Evolutionary conservation across 2,113 vertebrate species (phyloP).

Genomic region (Sisor rabdophorus): DNA sequence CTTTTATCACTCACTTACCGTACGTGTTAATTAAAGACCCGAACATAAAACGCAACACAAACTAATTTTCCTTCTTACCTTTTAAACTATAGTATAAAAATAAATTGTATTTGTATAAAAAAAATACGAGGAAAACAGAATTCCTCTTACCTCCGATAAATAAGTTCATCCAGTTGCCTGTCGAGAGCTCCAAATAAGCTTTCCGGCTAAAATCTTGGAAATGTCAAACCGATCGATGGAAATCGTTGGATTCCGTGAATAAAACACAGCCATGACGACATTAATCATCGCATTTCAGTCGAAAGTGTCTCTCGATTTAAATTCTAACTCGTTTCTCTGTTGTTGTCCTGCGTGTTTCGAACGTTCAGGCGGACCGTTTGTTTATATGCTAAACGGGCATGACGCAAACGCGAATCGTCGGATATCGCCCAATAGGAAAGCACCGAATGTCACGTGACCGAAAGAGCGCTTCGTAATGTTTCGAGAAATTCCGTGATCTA

Average conservation of each 20-base stretch:
- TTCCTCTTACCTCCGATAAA: constrained; percentile 7
- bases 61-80: too few relatives aligned
- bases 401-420: constrained; percentile 24
- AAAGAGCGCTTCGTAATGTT: too few relatives aligned
- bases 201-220: neutral
- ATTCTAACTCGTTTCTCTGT: neutral
- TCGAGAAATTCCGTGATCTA: neutral
- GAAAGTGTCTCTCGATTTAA: constrained; percentile 13
- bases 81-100: neutral
- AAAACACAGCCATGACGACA: constrained; percentile 4
- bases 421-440: too few relatives aligned
- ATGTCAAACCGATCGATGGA: neutral
- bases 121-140: neutral
- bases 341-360: neutral
- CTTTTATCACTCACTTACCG: neutral
- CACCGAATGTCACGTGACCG: constrained; percentile 24
- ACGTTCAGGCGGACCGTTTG: neutral
- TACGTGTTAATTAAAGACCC: neutral
- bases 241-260: neutral
- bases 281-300: neutral
- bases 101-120: too few relatives aligned
- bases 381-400: neutral
- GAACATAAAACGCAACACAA: neutral
- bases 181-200: constrained; percentile 44
- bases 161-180: constrained; percentile 44